Base-by-base conservation (phyloP, 1,140 invertebrate species). In the Euschistus heros region DNA sequence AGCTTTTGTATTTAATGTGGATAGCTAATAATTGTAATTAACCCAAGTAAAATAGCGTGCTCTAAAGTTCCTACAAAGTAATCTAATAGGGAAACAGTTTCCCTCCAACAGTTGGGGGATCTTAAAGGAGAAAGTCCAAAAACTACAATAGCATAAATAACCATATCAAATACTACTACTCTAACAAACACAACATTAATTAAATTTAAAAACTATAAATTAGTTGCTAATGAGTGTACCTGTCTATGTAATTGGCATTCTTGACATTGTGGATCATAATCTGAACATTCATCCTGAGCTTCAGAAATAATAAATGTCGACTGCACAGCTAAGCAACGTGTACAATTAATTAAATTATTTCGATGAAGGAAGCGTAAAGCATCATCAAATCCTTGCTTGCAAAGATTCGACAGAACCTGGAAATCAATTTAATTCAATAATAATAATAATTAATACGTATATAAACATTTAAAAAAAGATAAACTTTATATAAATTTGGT, bases 371-470 rank as follows among this genome's bases (percentile, higher is more conserved):
- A 98, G 63, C 88, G 82, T 0, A 98, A 79, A 0, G 94, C 92
- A 77, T 99, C 96, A 71, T 97, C 93, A 75, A 98, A 99, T 20
- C 94, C 96, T 79, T 98, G 94, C 72, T 95, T 91, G 75, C 95
- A 98, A 85, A 98, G 96, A 71, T 92, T 91, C 66, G 91, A 93
- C 20, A 93, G 76, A 66, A 81, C 73, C 81, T 82, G 66, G 26
- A 76, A 66, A 72, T 66, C n/a, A n/a, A n/a, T n/a, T n/a, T n/a
- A 46, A 46, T 46, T 46, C 44, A 50, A 27, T 17, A 60, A 54
- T 52, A 17, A 42, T 66, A 15, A 62, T 30, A 24, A 26, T 64
- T 30, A n/a, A 30, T 10, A 18, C 18, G 8, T 63, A 3, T 20
- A 17, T 6, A 8, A 50, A 27, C 8, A 18, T 46, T 64, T 27